Conservation (phyloP, 2,113 vertebrate genomes). For the Echinops telfairi region DNA sequence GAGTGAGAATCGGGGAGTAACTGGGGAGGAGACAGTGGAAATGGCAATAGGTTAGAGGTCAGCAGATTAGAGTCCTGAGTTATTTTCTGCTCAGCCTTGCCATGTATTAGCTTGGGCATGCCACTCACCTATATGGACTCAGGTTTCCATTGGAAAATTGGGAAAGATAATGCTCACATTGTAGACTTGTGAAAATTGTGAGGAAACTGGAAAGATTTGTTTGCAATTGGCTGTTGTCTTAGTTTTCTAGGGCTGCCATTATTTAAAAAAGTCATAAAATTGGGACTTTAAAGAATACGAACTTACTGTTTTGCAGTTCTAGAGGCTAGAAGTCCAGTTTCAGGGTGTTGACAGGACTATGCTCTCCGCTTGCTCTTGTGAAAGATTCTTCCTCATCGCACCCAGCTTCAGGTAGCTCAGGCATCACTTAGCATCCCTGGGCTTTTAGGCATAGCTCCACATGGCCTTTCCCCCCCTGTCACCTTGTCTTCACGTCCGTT, state of each 20-base stretch:
- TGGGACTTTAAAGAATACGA: not conserved
- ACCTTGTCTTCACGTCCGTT: not conserved
- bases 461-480: not conserved
- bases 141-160: conserved; percentile 1
- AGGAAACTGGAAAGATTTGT: not conserved
- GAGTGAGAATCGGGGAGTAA: not conserved
- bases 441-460: not conserved
- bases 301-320: not conserved
- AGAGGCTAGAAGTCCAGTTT: not conserved
- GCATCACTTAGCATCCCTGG: not conserved
- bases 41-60: not conserved
- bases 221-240: conserved; percentile 20
- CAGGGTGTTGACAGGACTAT: not conserved
- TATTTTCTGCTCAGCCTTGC: conserved; percentile 35
- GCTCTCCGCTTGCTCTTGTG: not conserved
- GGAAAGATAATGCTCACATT: conserved; percentile 1
- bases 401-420: not conserved
- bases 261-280: not conserved
- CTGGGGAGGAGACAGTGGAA: not conserved
- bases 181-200: conserved; percentile 24
- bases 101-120: not conserved
- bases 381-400: not conserved
- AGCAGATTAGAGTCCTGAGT: not conserved
- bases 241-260: not conserved
- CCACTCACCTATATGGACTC: not conserved